Evolutionary conservation across 2,797 vertebrate genomes (phyloP).

Genomic region (Malurus splendens): DNA sequence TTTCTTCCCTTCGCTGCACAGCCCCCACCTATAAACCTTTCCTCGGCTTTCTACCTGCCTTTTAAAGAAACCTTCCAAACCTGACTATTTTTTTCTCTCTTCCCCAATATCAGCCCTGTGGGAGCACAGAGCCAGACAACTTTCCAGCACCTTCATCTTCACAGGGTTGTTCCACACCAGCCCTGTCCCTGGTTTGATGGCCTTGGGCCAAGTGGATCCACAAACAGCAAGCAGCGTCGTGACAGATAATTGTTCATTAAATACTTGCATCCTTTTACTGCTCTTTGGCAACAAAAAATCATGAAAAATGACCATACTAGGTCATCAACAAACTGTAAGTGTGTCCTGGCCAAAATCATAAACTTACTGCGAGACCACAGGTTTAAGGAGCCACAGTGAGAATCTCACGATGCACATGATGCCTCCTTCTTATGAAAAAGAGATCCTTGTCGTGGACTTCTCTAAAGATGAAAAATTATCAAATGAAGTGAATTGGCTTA

Average conservation of each 20-base stretch:
- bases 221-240: neutral
- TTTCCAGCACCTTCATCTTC: neutral
- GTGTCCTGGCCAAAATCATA: neutral
- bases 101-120: neutral
- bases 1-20: neutral
- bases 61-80: neutral
- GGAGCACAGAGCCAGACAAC: rapidly evolving
- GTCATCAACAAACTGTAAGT: neutral
- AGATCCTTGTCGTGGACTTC: neutral
- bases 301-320: neutral
- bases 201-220: neutral
- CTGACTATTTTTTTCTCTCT: neutral
- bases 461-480: neutral
- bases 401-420: rapidly evolving
- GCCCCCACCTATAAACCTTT: neutral
- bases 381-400: neutral
- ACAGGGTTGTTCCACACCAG: neutral
- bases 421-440: neutral
- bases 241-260: neutral
- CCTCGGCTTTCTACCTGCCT: neutral
- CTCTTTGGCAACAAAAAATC: neutral
- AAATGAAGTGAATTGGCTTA: neutral
- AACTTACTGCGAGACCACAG: neutral
- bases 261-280: neutral
- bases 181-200: neutral